These are phyloP conservation scores for Boleophthalmus pectinirostris DNA, from an alignment of 2,113 vertebrate genomes.

Conservation along the genomic window DNA sequence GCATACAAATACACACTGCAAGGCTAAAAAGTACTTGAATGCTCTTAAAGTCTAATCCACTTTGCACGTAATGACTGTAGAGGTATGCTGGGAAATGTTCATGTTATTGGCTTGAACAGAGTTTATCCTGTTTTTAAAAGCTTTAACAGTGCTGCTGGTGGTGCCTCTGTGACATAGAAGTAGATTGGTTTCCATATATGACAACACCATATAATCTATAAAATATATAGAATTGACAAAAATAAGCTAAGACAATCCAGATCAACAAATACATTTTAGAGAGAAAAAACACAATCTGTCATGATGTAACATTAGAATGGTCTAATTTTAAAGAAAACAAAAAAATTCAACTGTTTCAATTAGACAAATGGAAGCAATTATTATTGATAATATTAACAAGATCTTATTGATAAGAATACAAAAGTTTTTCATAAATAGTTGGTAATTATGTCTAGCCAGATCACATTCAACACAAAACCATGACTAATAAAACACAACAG, in stretches of 20 bases:
- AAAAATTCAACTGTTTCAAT: not conserved
- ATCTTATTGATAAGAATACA: not conserved
- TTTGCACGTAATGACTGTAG: conserved; percentile 27
- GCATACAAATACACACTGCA: conserved; percentile 11
- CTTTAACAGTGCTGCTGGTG: conserved; percentile 5
- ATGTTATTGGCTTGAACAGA: conserved; percentile 40
- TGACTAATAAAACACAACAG: not conserved
- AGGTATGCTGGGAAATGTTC: conserved; percentile 29
- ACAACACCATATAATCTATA: not conserved
- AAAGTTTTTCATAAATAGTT: too few species aligned
- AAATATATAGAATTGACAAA: too few species aligned
- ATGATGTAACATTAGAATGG: not conserved
- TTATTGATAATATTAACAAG: not conserved
- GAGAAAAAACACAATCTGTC: not conserved
- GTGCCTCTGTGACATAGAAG: not conserved
- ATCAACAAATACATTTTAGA: not conserved
- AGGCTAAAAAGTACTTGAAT: conserved; percentile 34
- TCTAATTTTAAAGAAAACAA: not conserved
- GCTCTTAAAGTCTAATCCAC: conserved; percentile 17
- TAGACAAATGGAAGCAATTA: not conserved
- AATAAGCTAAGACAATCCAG: not conserved
- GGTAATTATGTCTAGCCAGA: too few species aligned
- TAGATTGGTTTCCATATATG: not conserved
- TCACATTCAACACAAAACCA: not conserved
- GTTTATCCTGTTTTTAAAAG: conserved; percentile 16